Conservation (phyloP, 1,140 invertebrate species). For the Thaumatotibia leucotreta region DNA sequence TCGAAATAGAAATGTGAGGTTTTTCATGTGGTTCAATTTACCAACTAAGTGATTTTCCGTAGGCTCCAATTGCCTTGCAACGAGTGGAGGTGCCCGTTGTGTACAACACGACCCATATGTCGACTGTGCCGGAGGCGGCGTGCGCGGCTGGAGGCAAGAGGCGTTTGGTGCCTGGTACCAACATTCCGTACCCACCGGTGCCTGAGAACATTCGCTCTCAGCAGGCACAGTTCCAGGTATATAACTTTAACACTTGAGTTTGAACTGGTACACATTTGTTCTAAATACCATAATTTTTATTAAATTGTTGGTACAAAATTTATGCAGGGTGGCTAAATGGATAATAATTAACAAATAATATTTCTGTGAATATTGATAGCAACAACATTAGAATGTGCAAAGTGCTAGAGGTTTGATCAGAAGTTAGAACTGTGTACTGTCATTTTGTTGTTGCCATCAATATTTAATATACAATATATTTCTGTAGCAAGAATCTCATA, state of each 20-base stretch:
- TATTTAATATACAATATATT: too few species aligned
- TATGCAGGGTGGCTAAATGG: too few species aligned
- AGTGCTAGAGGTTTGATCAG: too few species aligned
- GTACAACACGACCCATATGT: constrained; percentile 58
- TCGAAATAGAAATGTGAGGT: background rate
- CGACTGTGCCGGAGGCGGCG: constrained; percentile 50
- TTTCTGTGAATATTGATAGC: too few species aligned
- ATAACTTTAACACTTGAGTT: background rate
- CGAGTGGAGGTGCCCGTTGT: constrained; percentile 59
- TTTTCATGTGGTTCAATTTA: constrained; percentile 15
- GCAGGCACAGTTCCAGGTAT: constrained; percentile 62
- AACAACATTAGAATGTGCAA: too few species aligned
- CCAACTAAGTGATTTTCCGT: constrained; percentile 18
- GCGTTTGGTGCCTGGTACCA: constrained; percentile 58
- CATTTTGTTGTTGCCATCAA: too few species aligned
- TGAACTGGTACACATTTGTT: too few species aligned
- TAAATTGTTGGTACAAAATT: too few species aligned
- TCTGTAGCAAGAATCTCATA: too few species aligned
- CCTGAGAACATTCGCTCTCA: constrained; percentile 44
- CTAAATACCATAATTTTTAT: too few species aligned
- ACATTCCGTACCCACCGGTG: constrained; percentile 49
- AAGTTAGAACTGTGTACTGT: too few species aligned
- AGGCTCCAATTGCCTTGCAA: constrained; percentile 68
- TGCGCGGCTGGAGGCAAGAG: constrained; percentile 43
- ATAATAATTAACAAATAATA: too few species aligned